Conservation (phyloP, 2,797 vertebrate species). For the Chloroceryle amazona region DNA sequence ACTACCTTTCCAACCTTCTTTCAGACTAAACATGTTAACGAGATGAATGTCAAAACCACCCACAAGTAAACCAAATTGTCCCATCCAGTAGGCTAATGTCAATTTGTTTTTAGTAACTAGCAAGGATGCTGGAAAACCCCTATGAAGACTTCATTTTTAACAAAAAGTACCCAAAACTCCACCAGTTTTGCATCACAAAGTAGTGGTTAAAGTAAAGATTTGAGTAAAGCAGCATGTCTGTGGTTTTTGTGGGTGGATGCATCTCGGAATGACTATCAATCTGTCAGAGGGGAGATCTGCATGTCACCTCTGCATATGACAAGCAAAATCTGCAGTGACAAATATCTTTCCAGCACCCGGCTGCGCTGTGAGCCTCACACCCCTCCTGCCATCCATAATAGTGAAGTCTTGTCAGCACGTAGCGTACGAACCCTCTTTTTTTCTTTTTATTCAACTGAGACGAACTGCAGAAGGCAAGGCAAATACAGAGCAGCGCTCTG, state of each 20-base stretch:
- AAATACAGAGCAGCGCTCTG: background rate
- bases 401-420: background rate
- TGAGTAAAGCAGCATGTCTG: conserved; percentile 82
- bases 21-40: conserved; percentile 62
- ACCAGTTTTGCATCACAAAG: conserved; percentile 86
- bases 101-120: conserved; percentile 76
- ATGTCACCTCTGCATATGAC: conserved; percentile 72
- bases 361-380: background rate
- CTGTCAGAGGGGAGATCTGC: conserved; percentile 74
- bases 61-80: conserved; percentile 50
- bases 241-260: conserved; percentile 85
- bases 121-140: conserved; percentile 84
- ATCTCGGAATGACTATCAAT: conserved; percentile 71
- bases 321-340: conserved; percentile 63
- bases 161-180: conserved; percentile 89
- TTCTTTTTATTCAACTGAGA: background rate
- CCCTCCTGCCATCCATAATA: conserved; percentile 1
- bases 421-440: background rate
- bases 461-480: conserved; percentile 35
- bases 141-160: conserved; percentile 81
- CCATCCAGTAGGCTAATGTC: conserved; percentile 48
- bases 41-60: conserved; percentile 65
- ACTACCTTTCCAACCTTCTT: conserved; percentile 54
- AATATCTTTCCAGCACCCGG: conserved; percentile 45
- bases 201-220: conserved; percentile 80